These are phyloP conservation scores for Pemphredon lugubris DNA, from an alignment of 2,888 invertebrate genomes.

Conservation along the genomic window DNA sequence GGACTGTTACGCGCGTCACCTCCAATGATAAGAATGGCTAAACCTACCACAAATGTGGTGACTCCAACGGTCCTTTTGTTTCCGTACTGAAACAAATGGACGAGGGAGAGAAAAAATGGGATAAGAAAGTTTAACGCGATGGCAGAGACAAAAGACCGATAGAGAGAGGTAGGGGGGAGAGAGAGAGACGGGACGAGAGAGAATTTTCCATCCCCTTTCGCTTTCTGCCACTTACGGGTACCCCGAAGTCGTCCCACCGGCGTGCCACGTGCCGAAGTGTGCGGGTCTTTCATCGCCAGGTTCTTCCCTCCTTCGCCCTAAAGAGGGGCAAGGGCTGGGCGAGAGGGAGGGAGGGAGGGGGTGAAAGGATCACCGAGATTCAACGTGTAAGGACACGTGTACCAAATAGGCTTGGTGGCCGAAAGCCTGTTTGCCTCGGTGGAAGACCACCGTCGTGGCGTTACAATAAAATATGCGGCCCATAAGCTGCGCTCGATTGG, in stretches of 20 bases:
- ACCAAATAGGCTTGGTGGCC: constrained; percentile 77
- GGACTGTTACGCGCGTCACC: too few relatives aligned
- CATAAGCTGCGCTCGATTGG: constrained; percentile 25
- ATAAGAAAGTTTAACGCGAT: too few relatives aligned
- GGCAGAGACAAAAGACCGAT: too few relatives aligned
- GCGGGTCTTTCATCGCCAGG: constrained; percentile 58
- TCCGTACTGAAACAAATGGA: too few relatives aligned
- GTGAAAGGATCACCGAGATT: constrained; percentile 65
- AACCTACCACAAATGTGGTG: too few relatives aligned
- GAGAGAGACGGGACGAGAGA: too few relatives aligned
- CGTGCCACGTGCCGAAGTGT: constrained; percentile 71
- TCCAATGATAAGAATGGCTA: too few relatives aligned
- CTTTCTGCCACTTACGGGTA: constrained; percentile 68
- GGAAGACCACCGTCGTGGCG: constrained; percentile 36
- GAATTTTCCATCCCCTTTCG: constrained; percentile 33
- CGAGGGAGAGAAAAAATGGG: too few relatives aligned
- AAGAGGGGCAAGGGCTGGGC: too few relatives aligned
- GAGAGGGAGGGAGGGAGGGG: too few relatives aligned
- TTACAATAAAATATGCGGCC: constrained; percentile 26
- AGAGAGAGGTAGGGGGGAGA: too few relatives aligned
- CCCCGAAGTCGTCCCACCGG: constrained; percentile 57
- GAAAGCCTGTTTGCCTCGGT: constrained; percentile 69
- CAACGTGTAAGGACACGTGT: constrained; percentile 76
- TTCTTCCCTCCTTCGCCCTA: constrained; percentile 20
- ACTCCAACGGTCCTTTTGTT: too few relatives aligned